Percentiles rank a stretch among this genome's conserved stretches.
Evolutionary conservation across 1,140 invertebrate genomes (phyloP).

Genomic region (Lepidurus arcticus): DNA sequence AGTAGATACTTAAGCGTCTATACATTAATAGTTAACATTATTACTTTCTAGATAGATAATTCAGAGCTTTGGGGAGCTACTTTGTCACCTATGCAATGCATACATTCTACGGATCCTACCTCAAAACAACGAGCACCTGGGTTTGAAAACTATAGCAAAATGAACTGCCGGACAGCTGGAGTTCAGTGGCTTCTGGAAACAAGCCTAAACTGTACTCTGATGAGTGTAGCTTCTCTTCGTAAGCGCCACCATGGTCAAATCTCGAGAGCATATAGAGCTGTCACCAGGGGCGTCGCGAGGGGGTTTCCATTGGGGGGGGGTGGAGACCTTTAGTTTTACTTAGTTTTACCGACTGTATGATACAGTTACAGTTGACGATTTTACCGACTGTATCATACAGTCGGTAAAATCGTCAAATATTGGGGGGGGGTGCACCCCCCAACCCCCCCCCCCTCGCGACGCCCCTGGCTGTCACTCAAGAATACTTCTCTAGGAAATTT

Average conservation of each 20-base stretch:
- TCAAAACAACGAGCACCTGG: constrained; percentile 15
- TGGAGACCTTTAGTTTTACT: too few relatives aligned
- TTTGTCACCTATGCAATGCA: constrained; percentile 26
- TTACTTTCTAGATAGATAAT: constrained; percentile 28
- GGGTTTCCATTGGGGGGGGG: too few relatives aligned
- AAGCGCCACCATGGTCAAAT: background rate
- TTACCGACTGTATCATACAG: too few relatives aligned
- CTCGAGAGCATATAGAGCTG: background rate
- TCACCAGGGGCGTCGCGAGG: too few relatives aligned
- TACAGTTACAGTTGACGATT: too few relatives aligned
- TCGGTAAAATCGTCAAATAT: too few relatives aligned
- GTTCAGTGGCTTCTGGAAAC: constrained; percentile 18
- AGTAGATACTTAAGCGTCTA: constrained; percentile 7
- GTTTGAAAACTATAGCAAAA: constrained; percentile 27
- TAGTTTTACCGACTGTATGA: too few relatives aligned
- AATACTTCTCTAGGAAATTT: background rate
- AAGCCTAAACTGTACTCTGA: constrained; percentile 27
- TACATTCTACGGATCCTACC: background rate
- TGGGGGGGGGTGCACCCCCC: too few relatives aligned
- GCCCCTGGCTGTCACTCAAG: too few relatives aligned
- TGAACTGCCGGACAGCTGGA: constrained; percentile 31
- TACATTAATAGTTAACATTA: background rate
- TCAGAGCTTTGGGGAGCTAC: background rate
- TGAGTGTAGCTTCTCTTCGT: constrained; percentile 15
- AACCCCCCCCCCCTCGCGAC: too few relatives aligned